phyloP scores from a whole-genome alignment of 2,888 invertebrate genomes.

The Brachyopa scutellaris region DNA sequence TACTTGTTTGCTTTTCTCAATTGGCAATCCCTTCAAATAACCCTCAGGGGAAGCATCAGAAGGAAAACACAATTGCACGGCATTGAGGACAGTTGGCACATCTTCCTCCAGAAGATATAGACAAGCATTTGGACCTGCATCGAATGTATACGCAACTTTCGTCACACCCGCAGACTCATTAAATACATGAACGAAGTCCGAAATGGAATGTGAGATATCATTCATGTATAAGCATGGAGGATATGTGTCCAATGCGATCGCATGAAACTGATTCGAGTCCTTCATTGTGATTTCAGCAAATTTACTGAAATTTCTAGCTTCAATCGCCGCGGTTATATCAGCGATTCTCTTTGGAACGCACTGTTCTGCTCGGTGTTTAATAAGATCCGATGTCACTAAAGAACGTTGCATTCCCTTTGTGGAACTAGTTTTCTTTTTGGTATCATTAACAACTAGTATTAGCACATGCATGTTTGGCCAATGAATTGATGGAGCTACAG shows the following conservation, averaged over 20 bases:
- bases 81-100: constrained; percentile 86
- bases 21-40: constrained; percentile 84
- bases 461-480: constrained; percentile 96
- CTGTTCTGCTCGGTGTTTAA: constrained; percentile 88
- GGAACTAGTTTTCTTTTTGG: constrained; percentile 92
- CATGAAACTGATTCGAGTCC: constrained; percentile 99
- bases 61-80: constrained; percentile 89
- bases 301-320: constrained; percentile 87
- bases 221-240: constrained; percentile 97
- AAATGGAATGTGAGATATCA: constrained; percentile 91
- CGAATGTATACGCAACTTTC: constrained; percentile 97
- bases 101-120: constrained; percentile 91
- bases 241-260: constrained; percentile 94
- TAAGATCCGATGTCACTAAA: constrained; percentile 90
- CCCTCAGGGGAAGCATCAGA: constrained; percentile 81
- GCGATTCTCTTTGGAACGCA: constrained; percentile 89
- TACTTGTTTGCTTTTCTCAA: constrained; percentile 74
- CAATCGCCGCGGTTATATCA: constrained; percentile 82
- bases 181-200: constrained; percentile 90
- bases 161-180: constrained; percentile 87
- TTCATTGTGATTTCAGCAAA: constrained; percentile 98
- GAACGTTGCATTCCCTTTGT: constrained; percentile 94
- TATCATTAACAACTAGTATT: constrained; percentile 93
- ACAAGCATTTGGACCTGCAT: constrained; percentile 99
- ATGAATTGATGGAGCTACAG: constrained; percentile 88